phyloP scores from a whole-genome alignment of 1,140 invertebrate species.

The Anastatus disparis region DNA sequence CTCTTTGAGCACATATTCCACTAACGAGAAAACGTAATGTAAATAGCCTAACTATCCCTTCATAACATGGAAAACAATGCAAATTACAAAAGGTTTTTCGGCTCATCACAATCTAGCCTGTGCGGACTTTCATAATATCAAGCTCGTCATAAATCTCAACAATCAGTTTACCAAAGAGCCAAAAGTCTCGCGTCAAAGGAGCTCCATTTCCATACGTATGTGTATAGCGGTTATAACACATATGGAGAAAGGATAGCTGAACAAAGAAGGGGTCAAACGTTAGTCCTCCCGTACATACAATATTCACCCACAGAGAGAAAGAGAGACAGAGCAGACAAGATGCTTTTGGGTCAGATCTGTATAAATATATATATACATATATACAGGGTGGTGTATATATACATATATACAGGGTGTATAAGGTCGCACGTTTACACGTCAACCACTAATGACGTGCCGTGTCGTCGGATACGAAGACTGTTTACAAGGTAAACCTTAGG shows the following conservation, averaged over 20 bases:
- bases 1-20: too few relatives aligned
- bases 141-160: conserved; percentile 31
- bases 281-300: neutral
- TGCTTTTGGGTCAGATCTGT: too few relatives aligned
- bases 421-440: conserved; percentile 53
- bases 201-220: too few relatives aligned
- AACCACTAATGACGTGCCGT: conserved; percentile 60
- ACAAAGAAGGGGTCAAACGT: neutral
- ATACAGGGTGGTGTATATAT: too few relatives aligned
- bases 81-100: too few relatives aligned
- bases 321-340: neutral
- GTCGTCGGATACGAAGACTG: conserved; percentile 56
- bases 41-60: too few relatives aligned
- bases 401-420: conserved; percentile 28
- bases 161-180: conserved; percentile 21
- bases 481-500: conserved; percentile 62
- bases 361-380: too few relatives aligned
- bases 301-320: neutral
- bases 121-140: neutral
- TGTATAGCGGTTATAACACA: too few relatives aligned
- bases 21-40: too few relatives aligned
- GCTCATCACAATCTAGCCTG: too few relatives aligned
- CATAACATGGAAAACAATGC: too few relatives aligned
- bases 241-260: neutral
- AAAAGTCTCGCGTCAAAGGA: conserved; percentile 17